Evolutionary conservation across 2,113 vertebrate species (phyloP), one percentile per base, ranked within the genome.

Genomic region (Prionailurus bengalensis): DNA sequence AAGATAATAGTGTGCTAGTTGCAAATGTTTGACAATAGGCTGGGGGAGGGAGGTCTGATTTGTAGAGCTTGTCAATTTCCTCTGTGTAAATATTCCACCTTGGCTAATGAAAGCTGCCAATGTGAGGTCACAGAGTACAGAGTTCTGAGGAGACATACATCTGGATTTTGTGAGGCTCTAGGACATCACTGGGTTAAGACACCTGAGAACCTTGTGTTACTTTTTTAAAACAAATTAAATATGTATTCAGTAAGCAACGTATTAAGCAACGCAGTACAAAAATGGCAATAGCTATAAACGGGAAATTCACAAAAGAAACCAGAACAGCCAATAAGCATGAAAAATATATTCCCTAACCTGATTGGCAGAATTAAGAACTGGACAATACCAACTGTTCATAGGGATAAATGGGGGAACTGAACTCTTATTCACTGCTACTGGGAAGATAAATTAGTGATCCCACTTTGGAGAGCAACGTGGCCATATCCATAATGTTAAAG

Each of bases 351-450:
- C 65, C 15, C 70, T 78, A 79, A 88, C 39, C 48, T 91, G 58
- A 14, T 4, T 91, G 85, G 65, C 78, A 91, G 84, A 95, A 85
- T 76, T 76, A 94, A 95, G 61, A 95, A 76, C 4, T 94, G 68
- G 68, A 51, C 23, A 48, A 15, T 78, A 58, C 51, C 33, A 14
- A 42, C 65, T 83, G 14, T 88, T 92, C 42, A 85, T 5, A 29
- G 29, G 48, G 31, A 71, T 90, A 51, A 86, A 48, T 12, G 29
- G 36, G 14, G 23, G 23, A 66, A 71, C 3, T 65, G 27, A 70
- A 78, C 84, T 80, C 94, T 93, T 17, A 39, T 8, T 96, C 58
- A 31, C 36, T 70, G 79, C 39, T 81, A 12, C 42, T 7, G 14
- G 78, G 21, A 79, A 90, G 73, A 95, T 51, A 65, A 61, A 78